A percentile compares a stretch with the other conserved stretches of the same genome.
Evolutionary conservation across 2,888 invertebrate species (phyloP).

Genomic region (Neoaliturus tenellus): DNA sequence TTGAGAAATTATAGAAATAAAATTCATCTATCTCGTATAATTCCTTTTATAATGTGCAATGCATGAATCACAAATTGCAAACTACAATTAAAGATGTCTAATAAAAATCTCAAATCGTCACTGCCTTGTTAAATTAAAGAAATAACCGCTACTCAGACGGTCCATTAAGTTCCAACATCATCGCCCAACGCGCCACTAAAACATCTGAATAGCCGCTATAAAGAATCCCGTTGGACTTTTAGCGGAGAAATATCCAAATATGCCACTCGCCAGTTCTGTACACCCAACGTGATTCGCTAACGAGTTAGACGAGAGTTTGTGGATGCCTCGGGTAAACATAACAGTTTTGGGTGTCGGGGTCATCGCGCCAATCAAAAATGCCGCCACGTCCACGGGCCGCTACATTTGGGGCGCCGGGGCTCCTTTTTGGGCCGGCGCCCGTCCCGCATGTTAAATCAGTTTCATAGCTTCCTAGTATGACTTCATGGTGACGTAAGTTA

Average conservation of each 20-base stretch:
- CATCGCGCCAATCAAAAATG: slow-evolving; percentile 33
- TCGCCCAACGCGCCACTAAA: not conserved
- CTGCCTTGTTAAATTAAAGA: too few relatives aligned
- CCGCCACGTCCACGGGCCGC: slow-evolving; percentile 41
- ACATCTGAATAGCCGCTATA: not conserved
- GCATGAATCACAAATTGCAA: too few relatives aligned
- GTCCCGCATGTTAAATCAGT: not conserved
- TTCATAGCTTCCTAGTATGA: slow-evolving; percentile 18
- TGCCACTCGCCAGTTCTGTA: not conserved
- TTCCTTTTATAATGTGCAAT: too few relatives aligned
- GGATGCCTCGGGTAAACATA: slow-evolving; percentile 25
- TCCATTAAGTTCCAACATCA: not conserved
- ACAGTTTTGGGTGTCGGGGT: slow-evolving; percentile 14
- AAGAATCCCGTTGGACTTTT: slow-evolving; percentile 1
- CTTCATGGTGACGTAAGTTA: slow-evolving; percentile 8
- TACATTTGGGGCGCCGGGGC: not conserved
- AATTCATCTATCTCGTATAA: too few relatives aligned
- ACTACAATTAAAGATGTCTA: too few relatives aligned
- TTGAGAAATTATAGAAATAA: too few relatives aligned
- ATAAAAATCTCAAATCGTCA: too few relatives aligned
- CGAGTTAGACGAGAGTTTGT: not conserved
- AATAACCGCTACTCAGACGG: too few relatives aligned
- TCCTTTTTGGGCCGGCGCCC: slow-evolving; percentile 25
- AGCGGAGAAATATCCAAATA: not conserved
- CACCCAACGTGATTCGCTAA: not conserved